phyloP scores from a whole-genome alignment of 2,113 vertebrate genomes.

The Fulmarus glacialis region DNA sequence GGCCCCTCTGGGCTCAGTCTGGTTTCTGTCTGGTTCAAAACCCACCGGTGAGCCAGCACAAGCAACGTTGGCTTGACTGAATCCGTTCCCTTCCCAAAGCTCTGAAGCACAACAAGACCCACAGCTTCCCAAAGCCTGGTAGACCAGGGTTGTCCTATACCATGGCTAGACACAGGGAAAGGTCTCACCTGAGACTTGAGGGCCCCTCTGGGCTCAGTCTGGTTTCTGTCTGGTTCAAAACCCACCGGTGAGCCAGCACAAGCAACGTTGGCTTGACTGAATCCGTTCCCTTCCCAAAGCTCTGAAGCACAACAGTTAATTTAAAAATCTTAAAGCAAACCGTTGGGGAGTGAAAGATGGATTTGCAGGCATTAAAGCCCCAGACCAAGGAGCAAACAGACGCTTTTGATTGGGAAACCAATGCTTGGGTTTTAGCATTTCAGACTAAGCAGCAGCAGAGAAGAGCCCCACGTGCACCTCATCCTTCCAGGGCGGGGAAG shows the following conservation, averaged over 20 bases:
- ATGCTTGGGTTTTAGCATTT: slow-evolving; percentile 1
- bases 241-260: not conserved
- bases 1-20: not conserved
- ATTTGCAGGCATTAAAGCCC: slow-evolving; percentile 15
- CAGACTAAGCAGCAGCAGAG: not conserved
- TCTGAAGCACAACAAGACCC: not conserved
- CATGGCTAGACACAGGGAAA: not conserved
- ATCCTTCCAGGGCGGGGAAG: not conserved
- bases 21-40: not conserved
- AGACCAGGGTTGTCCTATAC: rapidly evolving
- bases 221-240: not conserved
- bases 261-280: not conserved
- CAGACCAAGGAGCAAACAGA: not conserved
- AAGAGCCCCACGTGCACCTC: not conserved
- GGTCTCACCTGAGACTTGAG: not conserved
- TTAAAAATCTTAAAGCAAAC: not conserved
- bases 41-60: not conserved
- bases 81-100: not conserved
- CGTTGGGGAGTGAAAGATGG: not conserved
- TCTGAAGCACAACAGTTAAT: not conserved
- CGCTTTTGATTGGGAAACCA: slow-evolving; percentile 43
- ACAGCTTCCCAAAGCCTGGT: not conserved
- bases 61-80: not conserved
- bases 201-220: not conserved
- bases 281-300: not conserved